phyloP scores from a whole-genome alignment of 1,140 invertebrate species.

The Pectinophora gossypiella region DNA sequence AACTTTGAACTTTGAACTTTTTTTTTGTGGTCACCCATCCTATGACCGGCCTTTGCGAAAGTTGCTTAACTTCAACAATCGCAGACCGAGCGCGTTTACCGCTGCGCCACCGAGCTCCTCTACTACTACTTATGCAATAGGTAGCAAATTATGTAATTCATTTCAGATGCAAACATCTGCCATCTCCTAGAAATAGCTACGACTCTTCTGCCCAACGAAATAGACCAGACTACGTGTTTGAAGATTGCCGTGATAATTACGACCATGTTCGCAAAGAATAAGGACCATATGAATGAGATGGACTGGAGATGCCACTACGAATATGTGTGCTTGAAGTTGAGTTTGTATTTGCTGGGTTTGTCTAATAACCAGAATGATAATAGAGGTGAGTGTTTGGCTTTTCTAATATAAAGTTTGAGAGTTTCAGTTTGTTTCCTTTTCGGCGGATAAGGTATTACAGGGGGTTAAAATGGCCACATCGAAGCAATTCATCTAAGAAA shows the following conservation, averaged over 20 bases:
- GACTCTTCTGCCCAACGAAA: constrained; percentile 24
- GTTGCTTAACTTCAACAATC: no score
- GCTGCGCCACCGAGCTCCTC: no score
- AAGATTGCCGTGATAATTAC: constrained; percentile 47
- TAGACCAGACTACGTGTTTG: constrained; percentile 38
- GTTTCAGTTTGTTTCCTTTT: no score
- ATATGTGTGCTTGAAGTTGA: constrained; percentile 47
- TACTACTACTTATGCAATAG: no score
- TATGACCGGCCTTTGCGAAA: no score
- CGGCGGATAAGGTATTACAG: no score
- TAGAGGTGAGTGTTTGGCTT: constrained; percentile 46
- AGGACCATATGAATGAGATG: constrained; percentile 13
- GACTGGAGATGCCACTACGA: constrained; percentile 33
- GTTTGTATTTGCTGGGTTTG: constrained; percentile 38
- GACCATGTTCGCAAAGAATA: constrained; percentile 43
- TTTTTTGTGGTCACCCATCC: no score
- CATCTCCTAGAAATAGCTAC: constrained; percentile 48
- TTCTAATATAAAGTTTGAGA: no score
- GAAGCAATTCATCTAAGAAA: no score
- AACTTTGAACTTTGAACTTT: no score
- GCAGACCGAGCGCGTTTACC: no score
- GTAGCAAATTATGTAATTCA: constrained; percentile 6
- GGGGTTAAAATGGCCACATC: no score
- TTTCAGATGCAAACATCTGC: constrained; percentile 49
- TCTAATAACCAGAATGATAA: constrained; percentile 48